phyloP scores from a whole-genome alignment of 2,888 invertebrate species.

The Bombylius major region DNA sequence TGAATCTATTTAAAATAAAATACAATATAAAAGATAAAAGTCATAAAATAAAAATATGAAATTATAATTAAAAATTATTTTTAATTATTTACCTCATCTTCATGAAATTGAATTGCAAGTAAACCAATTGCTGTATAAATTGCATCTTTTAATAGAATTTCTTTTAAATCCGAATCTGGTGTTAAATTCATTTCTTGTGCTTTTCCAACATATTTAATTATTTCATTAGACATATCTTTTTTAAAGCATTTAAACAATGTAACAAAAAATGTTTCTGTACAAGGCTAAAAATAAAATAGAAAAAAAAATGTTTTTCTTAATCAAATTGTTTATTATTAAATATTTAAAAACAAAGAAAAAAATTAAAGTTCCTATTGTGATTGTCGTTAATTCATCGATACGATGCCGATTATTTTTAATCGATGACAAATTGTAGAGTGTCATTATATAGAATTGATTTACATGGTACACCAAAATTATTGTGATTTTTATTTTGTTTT shows the following conservation, averaged over 20 bases:
- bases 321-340: conserved; percentile 6
- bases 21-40: conserved; percentile 16
- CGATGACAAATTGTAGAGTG: too few species aligned
- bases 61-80: too few species aligned
- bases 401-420: too few species aligned
- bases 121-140: conserved; percentile 86
- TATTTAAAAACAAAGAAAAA: conserved; percentile 7
- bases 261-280: conserved; percentile 75
- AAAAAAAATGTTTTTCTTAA: background rate
- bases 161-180: conserved; percentile 57
- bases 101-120: conserved; percentile 74
- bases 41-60: conserved; percentile 3
- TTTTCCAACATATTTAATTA: conserved; percentile 59
- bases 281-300: conserved; percentile 46
- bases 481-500: too few species aligned
- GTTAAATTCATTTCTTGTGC: conserved; percentile 54
- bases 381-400: too few species aligned
- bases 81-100: conserved; percentile 52
- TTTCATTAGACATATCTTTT: conserved; percentile 55
- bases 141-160: conserved; percentile 80
- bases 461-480: too few species aligned
- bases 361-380: background rate
- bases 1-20: conserved; percentile 46
- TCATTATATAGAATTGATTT: too few species aligned
- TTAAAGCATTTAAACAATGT: conserved; percentile 73